Conservation (phyloP, 2,888 invertebrate species). For the Spodoptera picta region DNA sequence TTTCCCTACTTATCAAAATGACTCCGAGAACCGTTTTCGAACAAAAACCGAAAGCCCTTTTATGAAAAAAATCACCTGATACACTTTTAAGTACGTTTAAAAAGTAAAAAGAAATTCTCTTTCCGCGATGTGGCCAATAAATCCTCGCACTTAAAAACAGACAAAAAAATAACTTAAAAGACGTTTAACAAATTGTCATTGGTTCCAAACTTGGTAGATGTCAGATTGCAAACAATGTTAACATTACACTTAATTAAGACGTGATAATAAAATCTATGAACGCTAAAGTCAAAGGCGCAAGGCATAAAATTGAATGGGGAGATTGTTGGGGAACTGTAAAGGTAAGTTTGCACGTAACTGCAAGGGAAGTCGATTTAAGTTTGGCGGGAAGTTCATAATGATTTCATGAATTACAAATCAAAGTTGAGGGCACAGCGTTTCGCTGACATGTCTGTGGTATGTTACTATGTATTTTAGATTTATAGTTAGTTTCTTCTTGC, state of each 20-base stretch:
- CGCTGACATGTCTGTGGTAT: conserved; percentile 48
- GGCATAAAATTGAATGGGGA: conserved; percentile 20
- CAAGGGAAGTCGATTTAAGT: conserved; percentile 73
- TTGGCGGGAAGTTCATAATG: conserved; percentile 66
- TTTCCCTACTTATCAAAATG: background rate
- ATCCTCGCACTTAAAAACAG: conserved; percentile 48
- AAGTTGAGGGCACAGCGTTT: conserved; percentile 54
- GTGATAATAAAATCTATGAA: conserved; percentile 7
- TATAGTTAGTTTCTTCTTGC: conserved; percentile 19
- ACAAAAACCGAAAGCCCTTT: conserved; percentile 2
- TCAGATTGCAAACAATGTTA: conserved; percentile 51
- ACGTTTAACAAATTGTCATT: conserved; percentile 60
- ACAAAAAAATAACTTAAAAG: conserved; percentile 54
- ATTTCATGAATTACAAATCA: conserved; percentile 71
- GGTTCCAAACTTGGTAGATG: conserved; percentile 53
- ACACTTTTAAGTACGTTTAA: conserved; percentile 18
- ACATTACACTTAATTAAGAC: background rate
- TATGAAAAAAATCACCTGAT: conserved; percentile 1
- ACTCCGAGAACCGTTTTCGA: conserved; percentile 3
- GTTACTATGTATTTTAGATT: conserved; percentile 21
- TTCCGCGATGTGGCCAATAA: conserved; percentile 44
- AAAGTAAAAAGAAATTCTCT: conserved; percentile 25
- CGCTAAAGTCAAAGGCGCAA: conserved; percentile 3
- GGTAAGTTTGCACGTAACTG: conserved; percentile 54
- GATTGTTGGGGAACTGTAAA: conserved; percentile 8